Conservation (phyloP, 2,113 vertebrate genomes). For the Nymphicus hollandicus region DNA sequence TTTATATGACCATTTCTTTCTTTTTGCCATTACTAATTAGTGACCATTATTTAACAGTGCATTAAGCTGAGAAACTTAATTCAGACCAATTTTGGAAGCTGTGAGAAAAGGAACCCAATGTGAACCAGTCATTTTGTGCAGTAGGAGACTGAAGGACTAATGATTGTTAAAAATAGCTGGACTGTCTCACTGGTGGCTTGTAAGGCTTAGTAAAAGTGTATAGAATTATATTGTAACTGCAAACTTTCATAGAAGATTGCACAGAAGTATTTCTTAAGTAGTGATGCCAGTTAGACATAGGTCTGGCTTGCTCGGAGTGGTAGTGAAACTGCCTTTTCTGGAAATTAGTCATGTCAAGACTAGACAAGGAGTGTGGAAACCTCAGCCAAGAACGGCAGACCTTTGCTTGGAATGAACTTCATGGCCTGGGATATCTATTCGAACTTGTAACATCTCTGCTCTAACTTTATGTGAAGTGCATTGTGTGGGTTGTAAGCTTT, state of each 20-base stretch:
- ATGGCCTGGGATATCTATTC: neutral
- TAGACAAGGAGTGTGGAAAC: conserved; percentile 23
- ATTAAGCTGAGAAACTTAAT: neutral
- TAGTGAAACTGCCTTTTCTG: conserved; percentile 65
- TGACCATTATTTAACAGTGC: neutral
- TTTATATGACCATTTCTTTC: neutral
- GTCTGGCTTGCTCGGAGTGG: neutral
- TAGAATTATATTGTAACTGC: neutral
- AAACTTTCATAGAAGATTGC: conserved; percentile 2
- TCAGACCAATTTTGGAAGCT: neutral
- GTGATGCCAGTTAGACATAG: conserved; percentile 15
- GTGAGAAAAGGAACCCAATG: neutral
- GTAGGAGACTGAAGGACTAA: neutral
- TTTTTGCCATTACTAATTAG: neutral
- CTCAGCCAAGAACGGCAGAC: neutral
- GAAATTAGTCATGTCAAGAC: conserved; percentile 54
- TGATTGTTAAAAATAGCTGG: neutral
- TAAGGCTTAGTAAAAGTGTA: neutral
- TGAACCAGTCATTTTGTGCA: neutral
- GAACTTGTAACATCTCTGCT: neutral
- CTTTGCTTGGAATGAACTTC: neutral
- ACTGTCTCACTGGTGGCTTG: neutral
- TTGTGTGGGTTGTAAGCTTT: neutral
- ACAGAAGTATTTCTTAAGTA: conserved; percentile 11
- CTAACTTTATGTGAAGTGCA: neutral